phyloP scores from a whole-genome alignment of 2,888 invertebrate genomes.

The Aquatica leii region DNA sequence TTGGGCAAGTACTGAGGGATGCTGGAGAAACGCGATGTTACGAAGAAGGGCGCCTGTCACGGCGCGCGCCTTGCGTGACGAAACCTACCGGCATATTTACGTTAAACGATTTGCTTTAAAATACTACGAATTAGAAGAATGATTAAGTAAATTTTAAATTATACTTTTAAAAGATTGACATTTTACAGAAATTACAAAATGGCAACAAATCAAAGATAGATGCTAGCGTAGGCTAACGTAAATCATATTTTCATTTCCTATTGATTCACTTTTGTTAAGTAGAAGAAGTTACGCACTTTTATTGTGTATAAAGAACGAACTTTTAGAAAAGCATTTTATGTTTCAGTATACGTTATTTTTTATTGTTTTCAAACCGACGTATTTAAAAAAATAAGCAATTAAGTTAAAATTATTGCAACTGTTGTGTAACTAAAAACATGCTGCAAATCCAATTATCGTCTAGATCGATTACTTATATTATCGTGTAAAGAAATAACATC shows the following conservation, averaged over 20 bases:
- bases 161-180: too few species aligned
- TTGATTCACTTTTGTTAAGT: too few species aligned
- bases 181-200: not conserved
- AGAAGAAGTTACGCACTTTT: too few species aligned
- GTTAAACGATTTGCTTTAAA: not conserved
- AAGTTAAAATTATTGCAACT: too few species aligned
- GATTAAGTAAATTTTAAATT: too few species aligned
- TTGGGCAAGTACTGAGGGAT: constrained; percentile 38
- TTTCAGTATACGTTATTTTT: too few species aligned
- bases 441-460: not conserved
- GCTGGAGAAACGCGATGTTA: constrained; percentile 35
- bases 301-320: too few species aligned
- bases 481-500: not conserved
- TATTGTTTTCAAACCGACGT: too few species aligned
- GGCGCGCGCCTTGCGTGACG: constrained; percentile 32
- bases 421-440: too few species aligned
- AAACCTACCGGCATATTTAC: constrained; percentile 17
- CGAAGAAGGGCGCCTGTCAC: constrained; percentile 31
- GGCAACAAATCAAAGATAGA: not conserved
- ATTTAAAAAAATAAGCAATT: too few species aligned
- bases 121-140: not conserved
- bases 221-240: not conserved
- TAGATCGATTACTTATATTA: not conserved
- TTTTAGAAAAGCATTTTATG: too few species aligned
- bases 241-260: too few species aligned